Percentiles rank a stretch among this genome's conserved stretches.
Conservation (phyloP, 2,797 vertebrate species). For the Limosa lapponica region DNA sequence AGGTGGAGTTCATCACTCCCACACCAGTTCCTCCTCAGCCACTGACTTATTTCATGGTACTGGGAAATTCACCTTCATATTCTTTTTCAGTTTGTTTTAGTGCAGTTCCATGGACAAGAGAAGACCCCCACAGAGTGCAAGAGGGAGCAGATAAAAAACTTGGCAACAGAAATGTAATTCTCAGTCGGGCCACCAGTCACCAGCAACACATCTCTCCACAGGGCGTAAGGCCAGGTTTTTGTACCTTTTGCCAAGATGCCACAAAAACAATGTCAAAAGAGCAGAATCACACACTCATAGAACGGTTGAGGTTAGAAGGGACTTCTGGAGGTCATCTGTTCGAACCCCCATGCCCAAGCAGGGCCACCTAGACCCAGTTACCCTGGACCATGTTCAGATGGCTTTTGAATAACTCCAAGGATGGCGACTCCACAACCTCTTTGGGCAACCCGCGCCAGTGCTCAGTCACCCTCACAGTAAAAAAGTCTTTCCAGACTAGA, state of each 20-base stretch:
- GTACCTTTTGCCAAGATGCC: not conserved
- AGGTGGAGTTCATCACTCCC: not conserved
- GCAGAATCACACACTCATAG: not conserved
- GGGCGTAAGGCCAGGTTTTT: not conserved
- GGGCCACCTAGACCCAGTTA: not conserved
- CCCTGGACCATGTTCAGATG: not conserved
- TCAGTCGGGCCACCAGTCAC: not conserved
- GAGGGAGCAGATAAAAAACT: not conserved
- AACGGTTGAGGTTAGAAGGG: not conserved
- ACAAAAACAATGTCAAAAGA: not conserved
- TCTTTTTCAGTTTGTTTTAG: not conserved
- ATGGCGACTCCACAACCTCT: not conserved
- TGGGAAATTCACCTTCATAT: not conserved
- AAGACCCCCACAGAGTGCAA: accelerated
- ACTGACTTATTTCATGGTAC: not conserved
- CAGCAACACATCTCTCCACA: not conserved
- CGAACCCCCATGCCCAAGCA: not conserved
- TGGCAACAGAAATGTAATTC: not conserved
- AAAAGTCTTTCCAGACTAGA: not conserved
- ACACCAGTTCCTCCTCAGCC: not conserved
- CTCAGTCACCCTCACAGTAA: not conserved
- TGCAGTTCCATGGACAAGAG: not conserved
- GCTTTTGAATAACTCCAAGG: not conserved
- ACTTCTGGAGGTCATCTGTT: not conserved
- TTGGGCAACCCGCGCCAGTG: not conserved